These are phyloP conservation scores for Dryocosmus kuriphilus DNA, from an alignment of 2,888 invertebrate species.

Conservation along the genomic window DNA sequence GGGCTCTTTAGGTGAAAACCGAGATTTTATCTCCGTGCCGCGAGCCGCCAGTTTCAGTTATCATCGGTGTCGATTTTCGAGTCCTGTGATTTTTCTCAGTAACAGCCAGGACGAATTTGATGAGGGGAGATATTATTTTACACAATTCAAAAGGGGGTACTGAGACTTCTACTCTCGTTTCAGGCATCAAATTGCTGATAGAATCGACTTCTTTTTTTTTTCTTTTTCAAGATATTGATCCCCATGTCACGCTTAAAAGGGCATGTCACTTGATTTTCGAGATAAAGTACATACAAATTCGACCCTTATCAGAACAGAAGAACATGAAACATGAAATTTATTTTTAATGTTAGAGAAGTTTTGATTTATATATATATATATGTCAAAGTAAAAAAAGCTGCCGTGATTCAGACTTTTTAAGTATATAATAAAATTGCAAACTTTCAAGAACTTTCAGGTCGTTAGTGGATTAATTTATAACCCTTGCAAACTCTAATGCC, in stretches of 20 bases:
- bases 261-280: conserved; percentile 2
- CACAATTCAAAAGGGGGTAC: conserved; percentile 44
- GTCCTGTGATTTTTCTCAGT: conserved; percentile 59
- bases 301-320: background rate
- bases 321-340: background rate
- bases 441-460: conserved; percentile 15
- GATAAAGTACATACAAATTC: conserved; percentile 6
- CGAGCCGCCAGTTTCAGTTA: conserved; percentile 59
- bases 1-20: conserved; percentile 63
- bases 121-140: conserved; percentile 68
- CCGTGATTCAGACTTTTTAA: background rate
- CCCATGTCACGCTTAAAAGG: conserved; percentile 19
- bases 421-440: conserved; percentile 19
- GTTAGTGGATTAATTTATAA: conserved; percentile 36
- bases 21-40: conserved; percentile 69
- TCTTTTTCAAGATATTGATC: conserved; percentile 31
- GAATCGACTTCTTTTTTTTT: conserved; percentile 34
- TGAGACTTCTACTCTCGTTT: conserved; percentile 35
- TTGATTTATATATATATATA: background rate
- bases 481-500: conserved; percentile 16
- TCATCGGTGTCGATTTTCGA: conserved; percentile 68
- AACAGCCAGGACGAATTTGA: conserved; percentile 49
- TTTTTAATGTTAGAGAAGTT: background rate
- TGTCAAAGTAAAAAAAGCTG: background rate
- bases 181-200: conserved; percentile 39